A percentile compares a stretch with the other conserved stretches of the same genome.
These are phyloP conservation scores for Enteromius afrohamiltoni DNA, from an alignment of 2,797 vertebrate species.

Conservation along the genomic window DNA sequence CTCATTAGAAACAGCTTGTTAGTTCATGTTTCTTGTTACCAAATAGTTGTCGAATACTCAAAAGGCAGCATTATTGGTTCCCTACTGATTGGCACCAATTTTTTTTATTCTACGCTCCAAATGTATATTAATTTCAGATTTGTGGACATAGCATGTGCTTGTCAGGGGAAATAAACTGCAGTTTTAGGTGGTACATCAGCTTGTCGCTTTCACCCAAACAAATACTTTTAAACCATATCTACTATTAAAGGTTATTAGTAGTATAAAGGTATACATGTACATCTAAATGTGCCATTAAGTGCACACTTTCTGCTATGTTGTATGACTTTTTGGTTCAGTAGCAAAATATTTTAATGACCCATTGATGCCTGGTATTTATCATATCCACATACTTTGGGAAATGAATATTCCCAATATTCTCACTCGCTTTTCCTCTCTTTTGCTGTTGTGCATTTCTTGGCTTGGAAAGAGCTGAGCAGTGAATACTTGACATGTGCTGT, in stretches of 20 bases:
- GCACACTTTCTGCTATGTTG: conserved; percentile 23
- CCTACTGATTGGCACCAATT: conserved; percentile 60
- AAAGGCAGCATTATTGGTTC: conserved; percentile 67
- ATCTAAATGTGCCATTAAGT: neutral
- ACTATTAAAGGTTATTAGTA: conserved; percentile 40
- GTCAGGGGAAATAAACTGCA: neutral
- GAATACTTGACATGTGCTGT: conserved; percentile 70
- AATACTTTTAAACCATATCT: neutral
- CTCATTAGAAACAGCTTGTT: conserved; percentile 67
- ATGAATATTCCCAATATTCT: conserved; percentile 64
- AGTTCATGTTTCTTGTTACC: conserved; percentile 69
- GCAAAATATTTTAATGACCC: conserved; percentile 59
- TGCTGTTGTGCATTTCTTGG: conserved; percentile 73
- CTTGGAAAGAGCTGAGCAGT: conserved; percentile 63
- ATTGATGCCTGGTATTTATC: conserved; percentile 60
- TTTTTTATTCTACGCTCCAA: conserved; percentile 42
- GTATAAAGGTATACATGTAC: conserved; percentile 10
- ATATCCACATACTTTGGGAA: conserved; percentile 66
- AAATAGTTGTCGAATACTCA: conserved; percentile 63
- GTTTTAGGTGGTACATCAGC: neutral
- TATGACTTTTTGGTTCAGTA: conserved; percentile 58
- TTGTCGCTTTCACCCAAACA: neutral
- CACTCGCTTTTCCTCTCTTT: conserved; percentile 39
- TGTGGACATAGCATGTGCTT: conserved; percentile 59
- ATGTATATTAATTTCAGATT: conserved; percentile 65